Evolutionary conservation across 2,888 invertebrate genomes (phyloP).

Genomic region (Cartodere bifasciata): DNA sequence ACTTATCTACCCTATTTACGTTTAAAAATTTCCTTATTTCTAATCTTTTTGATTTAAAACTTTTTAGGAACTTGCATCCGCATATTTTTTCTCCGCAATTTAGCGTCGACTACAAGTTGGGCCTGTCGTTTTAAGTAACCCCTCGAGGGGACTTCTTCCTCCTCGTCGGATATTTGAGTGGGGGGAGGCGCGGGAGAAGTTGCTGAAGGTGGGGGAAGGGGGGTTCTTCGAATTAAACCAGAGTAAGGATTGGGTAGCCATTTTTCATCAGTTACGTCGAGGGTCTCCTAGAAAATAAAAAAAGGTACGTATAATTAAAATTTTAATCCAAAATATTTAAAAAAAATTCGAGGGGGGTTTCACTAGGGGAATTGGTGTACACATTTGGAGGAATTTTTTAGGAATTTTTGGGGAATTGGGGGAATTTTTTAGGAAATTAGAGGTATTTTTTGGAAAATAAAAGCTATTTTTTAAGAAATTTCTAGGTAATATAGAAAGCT

Average conservation of each 20-base stretch:
- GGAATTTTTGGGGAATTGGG: too few species aligned
- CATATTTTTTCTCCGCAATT: slow-evolving; percentile 63
- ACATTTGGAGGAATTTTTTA: too few species aligned
- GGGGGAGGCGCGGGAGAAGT: slow-evolving; percentile 25
- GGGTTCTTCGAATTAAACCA: slow-evolving; percentile 29
- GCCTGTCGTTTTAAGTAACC: slow-evolving; percentile 70
- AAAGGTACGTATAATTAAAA: too few species aligned
- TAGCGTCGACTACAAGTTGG: slow-evolving; percentile 70
- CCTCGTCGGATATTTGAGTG: slow-evolving; percentile 51
- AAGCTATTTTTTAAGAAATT: too few species aligned
- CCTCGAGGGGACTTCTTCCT: slow-evolving; percentile 72
- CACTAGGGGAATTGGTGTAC: too few species aligned
- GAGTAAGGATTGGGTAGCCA: slow-evolving; percentile 31
- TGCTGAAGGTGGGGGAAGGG: slow-evolving; percentile 28
- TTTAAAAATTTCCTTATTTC: slow-evolving; percentile 1
- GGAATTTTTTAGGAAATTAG: too few species aligned
- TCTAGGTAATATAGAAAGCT: too few species aligned
- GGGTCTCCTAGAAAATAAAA: slow-evolving; percentile 5
- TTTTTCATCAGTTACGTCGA: slow-evolving; percentile 24
- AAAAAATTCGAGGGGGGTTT: too few species aligned
- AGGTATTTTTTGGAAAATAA: too few species aligned
- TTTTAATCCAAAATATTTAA: too few species aligned
- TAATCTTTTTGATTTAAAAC: not conserved
- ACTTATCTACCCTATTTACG: too few species aligned
- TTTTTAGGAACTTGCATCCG: slow-evolving; percentile 26